A percentile compares a stretch with the other conserved stretches of the same genome.
Evolutionary conservation across 2,113 vertebrate species (phyloP).

Genomic region (Hyaena hyaena): DNA sequence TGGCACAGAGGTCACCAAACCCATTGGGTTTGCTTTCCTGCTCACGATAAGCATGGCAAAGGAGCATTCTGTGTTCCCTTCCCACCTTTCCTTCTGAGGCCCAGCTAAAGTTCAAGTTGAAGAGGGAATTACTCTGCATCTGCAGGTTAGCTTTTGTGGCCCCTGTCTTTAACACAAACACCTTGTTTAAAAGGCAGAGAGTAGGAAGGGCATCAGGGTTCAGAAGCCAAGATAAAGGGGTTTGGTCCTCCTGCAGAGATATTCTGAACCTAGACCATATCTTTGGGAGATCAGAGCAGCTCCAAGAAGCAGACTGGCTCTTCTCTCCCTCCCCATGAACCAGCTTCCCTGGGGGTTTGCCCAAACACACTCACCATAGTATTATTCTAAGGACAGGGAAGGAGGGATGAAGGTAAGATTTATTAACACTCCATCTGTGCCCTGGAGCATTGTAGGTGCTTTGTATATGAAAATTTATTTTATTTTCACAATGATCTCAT

Average conservation of each 20-base stretch:
- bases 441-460: not conserved
- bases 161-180: not conserved
- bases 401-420: not conserved
- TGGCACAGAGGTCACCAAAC: not conserved
- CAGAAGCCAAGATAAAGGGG: not conserved
- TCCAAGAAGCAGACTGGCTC: not conserved
- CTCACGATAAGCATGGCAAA: not conserved
- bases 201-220: not conserved
- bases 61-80: not conserved
- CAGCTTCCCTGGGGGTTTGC: not conserved
- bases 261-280: not conserved
- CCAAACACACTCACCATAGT: not conserved
- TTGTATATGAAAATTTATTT: not conserved
- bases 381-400: not conserved
- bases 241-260: not conserved
- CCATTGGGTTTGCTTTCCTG: not conserved
- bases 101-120: not conserved
- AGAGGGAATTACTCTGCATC: not conserved
- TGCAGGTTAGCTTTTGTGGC: not conserved
- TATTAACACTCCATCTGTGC: not conserved
- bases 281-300: not conserved
- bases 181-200: not conserved
- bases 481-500: conserved; percentile 43
- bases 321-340: not conserved
- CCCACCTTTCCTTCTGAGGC: not conserved